Conservation (phyloP, 2,113 vertebrate genomes). For the Desmodus rotundus region DNA sequence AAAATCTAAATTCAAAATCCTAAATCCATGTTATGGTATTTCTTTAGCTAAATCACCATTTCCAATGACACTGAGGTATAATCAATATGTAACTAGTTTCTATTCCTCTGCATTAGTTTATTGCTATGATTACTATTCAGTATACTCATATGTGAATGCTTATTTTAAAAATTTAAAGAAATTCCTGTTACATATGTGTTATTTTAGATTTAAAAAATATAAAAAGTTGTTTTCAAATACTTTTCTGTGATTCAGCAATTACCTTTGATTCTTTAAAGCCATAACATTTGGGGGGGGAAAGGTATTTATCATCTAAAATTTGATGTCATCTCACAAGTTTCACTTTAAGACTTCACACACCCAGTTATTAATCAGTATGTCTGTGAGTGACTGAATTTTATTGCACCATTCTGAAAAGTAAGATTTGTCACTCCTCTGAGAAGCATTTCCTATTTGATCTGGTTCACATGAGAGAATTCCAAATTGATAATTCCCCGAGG, state of each 20-base stretch:
- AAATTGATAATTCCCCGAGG: conserved; percentile 4
- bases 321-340: neutral
- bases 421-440: neutral
- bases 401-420: neutral
- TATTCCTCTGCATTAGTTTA: neutral
- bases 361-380: neutral
- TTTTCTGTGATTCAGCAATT: neutral
- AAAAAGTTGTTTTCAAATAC: neutral
- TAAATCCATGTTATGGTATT: neutral
- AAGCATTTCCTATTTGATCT: conserved; percentile 8
- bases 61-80: neutral
- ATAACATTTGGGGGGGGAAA: neutral
- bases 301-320: neutral
- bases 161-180: neutral
- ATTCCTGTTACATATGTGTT: neutral
- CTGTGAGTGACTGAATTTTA: neutral
- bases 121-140: neutral
- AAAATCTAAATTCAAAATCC: neutral
- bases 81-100: neutral
- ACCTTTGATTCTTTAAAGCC: neutral
- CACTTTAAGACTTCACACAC: neutral
- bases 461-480: neutral
- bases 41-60: neutral
- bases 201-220: neutral
- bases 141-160: neutral